phyloP scores from a whole-genome alignment of 2,888 invertebrate genomes.

The Diplazon laetatorius region DNA sequence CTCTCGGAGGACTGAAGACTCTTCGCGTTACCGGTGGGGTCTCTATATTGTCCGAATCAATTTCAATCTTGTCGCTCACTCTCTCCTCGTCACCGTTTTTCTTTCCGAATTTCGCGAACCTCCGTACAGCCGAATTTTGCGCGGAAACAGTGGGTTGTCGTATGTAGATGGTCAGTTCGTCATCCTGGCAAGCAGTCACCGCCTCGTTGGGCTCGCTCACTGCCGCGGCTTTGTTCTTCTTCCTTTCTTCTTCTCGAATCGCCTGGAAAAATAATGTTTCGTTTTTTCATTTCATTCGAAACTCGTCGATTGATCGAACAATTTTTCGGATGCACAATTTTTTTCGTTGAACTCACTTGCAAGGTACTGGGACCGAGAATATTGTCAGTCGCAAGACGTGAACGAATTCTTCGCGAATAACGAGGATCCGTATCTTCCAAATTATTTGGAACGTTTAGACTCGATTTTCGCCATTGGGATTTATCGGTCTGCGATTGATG shows the following conservation, averaged over 20 bases:
- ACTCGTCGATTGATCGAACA: too few relatives aligned
- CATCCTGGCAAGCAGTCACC: constrained; percentile 65
- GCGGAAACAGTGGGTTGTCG: constrained; percentile 73
- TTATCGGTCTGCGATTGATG: constrained; percentile 87
- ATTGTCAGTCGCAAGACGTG: constrained; percentile 81
- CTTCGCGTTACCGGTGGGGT: constrained; percentile 93
- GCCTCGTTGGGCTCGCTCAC: constrained; percentile 56
- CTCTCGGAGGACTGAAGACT: constrained; percentile 86
- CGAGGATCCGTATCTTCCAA: constrained; percentile 87
- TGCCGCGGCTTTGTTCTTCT: constrained; percentile 75
- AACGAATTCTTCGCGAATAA: constrained; percentile 83
- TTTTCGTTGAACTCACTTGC: constrained; percentile 77
- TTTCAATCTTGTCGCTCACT: constrained; percentile 88
- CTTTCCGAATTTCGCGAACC: constrained; percentile 73
- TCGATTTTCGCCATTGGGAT: constrained; percentile 90
- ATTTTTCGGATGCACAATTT: too few relatives aligned
- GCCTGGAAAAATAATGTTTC: constrained; percentile 71
- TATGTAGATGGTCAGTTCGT: constrained; percentile 79
- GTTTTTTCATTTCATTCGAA: too few relatives aligned
- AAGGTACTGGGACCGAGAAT: constrained; percentile 79
- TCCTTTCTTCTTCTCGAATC: constrained; percentile 80
- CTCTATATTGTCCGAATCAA: constrained; percentile 95
- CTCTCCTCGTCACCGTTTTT: constrained; percentile 71
- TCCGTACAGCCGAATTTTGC: constrained; percentile 68
- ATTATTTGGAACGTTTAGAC: constrained; percentile 86